These are phyloP conservation scores for Scytalopus superciliaris DNA, from an alignment of 2,113 vertebrate genomes.

Conservation along the genomic window DNA sequence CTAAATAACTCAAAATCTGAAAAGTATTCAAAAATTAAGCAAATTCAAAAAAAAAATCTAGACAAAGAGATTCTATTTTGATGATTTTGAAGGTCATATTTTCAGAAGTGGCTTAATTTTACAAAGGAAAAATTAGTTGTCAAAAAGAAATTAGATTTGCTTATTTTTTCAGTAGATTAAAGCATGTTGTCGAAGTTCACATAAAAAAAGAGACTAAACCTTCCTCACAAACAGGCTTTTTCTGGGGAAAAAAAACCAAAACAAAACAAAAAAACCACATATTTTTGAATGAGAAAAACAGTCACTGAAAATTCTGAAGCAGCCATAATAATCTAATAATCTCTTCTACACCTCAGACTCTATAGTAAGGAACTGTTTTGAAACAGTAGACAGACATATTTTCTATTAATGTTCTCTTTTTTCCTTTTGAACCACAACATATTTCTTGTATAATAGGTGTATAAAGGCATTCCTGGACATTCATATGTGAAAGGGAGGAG, in stretches of 20 bases:
- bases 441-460: not conserved
- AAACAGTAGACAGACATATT: not conserved
- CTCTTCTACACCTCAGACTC: not conserved
- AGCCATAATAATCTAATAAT: not conserved
- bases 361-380: not conserved
- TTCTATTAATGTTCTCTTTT: not conserved
- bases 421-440: not conserved
- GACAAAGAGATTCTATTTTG: not conserved
- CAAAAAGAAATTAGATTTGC: not conserved
- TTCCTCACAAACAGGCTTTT: not conserved
- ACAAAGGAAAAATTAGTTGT: not conserved
- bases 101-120: not conserved
- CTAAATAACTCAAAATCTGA: not conserved
- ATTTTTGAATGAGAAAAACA: not conserved
- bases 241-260: too few species aligned
- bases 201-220: not conserved
- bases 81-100: not conserved
- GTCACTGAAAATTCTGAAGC: not conserved
- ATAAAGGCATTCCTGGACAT: not conserved
- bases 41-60: not conserved
- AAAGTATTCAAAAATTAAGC: not conserved
- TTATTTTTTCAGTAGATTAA: not conserved
- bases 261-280: too few species aligned
- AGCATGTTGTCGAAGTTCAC: not conserved
- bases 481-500: not conserved